Evolutionary conservation across 1,140 invertebrate species (phyloP), one percentile per base, ranked within the genome.

Genomic region (Conus ventricosus): DNA sequence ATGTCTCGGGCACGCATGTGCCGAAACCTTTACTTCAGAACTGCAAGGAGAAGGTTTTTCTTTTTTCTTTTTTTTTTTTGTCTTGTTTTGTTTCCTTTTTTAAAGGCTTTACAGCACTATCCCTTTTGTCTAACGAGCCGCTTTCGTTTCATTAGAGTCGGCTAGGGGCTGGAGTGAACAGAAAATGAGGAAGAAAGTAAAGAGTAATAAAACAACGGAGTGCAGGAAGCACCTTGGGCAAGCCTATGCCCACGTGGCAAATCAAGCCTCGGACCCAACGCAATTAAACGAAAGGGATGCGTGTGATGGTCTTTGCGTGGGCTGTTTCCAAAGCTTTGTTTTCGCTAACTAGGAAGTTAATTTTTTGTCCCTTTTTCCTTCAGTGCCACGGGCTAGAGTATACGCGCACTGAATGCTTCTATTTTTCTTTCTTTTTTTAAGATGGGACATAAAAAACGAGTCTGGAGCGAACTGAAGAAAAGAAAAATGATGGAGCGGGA

Each of bases 281-380:
- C 67, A 71, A 71, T 71, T 71, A 71, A 71, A 71, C 67, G 23
- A 71, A 71, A 71, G 17, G 20, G 67, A 71, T 20, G 67, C 67
- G 67, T 71, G 67, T 71, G 23, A 71, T 71, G 67, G 15, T 20
- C 20, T 71, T 71, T 71, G 67, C 67, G 67, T 71, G 67, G 67
- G 67, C 67, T 71, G 67, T 71, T 63, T 71, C 23, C 17, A 71
- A 71, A n/a, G 17, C 67, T 71, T 71, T 71, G 67, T 71, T 71
- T 71, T 71, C 67, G 23, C 20, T 71, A 71, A 71, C 67, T 71
- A 71, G 67, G 67, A 71, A 71, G 67, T 71, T 71, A 71, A 60
- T 60, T 60, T 60, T 15, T 15, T 11, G 8, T 15, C 67, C 67
- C 20, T 20, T 20, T 71, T 20, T 71, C 23, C 67, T 71, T 23